These are phyloP conservation scores for Melanostoma mellinum DNA, from an alignment of 2,888 invertebrate species.

Conservation along the genomic window DNA sequence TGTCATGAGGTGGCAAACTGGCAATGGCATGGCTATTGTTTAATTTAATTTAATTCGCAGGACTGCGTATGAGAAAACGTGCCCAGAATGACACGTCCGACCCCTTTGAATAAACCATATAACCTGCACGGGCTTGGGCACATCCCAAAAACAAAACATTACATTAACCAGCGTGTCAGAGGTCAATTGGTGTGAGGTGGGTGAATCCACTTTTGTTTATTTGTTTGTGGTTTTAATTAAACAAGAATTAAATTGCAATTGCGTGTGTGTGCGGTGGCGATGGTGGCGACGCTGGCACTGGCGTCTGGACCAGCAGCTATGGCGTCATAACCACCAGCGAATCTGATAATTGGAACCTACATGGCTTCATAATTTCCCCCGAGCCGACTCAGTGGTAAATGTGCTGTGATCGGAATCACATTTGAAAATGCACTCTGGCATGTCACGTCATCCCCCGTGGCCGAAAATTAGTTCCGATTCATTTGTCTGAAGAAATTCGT, in stretches of 20 bases:
- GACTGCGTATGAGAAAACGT: conserved; percentile 26
- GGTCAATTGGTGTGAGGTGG: conserved; percentile 53
- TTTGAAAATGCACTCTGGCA: conserved; percentile 36
- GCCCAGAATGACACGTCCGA: conserved; percentile 32
- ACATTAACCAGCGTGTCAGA: conserved; percentile 59
- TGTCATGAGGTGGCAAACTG: conserved; percentile 19
- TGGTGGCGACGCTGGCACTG: conserved; percentile 24
- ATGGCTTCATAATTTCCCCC: conserved; percentile 53
- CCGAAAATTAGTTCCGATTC: conserved; percentile 70
- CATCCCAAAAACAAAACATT: conserved; percentile 20
- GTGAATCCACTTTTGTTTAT: conserved; percentile 64
- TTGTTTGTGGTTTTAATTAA: conserved; percentile 70
- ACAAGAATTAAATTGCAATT: conserved; percentile 69
- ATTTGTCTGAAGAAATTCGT: conserved; percentile 69
- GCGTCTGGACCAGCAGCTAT: conserved; percentile 20
- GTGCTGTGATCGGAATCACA: conserved; percentile 51
- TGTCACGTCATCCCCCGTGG: conserved; percentile 34
- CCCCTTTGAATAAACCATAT: conserved; percentile 39
- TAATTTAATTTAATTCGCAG: conserved; percentile 66
- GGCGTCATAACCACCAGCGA: conserved; percentile 12
- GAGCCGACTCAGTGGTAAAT: neutral
- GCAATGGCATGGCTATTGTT: conserved; percentile 40
- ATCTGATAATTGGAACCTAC: conserved; percentile 59
- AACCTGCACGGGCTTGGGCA: conserved; percentile 37
- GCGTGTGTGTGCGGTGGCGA: conserved; percentile 42